Conservation (phyloP, 2,113 vertebrate species). For the Campylomormyrus tamandua region DNA sequence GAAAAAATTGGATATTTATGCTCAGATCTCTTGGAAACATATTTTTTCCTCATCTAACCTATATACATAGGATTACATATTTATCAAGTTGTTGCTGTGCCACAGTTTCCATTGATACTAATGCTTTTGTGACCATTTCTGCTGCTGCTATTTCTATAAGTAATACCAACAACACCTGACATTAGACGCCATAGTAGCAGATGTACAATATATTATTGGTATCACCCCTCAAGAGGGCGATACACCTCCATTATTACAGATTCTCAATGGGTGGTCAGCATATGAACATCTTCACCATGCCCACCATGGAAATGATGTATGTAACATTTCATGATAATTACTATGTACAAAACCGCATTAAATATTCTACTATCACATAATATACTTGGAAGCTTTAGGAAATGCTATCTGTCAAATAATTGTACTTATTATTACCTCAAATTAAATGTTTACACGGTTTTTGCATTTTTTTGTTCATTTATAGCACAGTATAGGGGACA, state of each 20-base stretch:
- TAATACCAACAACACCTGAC: neutral
- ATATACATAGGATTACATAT: neutral
- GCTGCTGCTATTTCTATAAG: neutral
- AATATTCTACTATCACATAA: neutral
- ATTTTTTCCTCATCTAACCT: neutral
- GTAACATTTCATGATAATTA: slow-evolving; percentile 2
- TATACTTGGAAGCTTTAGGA: neutral
- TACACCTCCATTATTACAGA: slow-evolving; percentile 37
- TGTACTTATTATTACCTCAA: neutral
- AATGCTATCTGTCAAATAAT: neutral
- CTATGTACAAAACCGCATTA: neutral
- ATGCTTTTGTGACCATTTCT: neutral
- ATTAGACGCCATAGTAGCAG: neutral
- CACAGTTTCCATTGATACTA: neutral
- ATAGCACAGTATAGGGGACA: neutral
- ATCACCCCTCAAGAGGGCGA: slow-evolving; percentile 48
- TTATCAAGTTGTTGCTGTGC: neutral
- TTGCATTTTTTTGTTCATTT: neutral
- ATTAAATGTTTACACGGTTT: neutral
- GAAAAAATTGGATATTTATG: neutral
- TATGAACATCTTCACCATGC: neutral
- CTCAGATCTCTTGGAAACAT: neutral
- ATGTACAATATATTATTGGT: slow-evolving; percentile 10
- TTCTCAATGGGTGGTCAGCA: slow-evolving; percentile 17
- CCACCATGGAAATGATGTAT: neutral